These are phyloP conservation scores for Ophion obscuratus DNA, from an alignment of 2,888 invertebrate genomes.

Conservation along the genomic window DNA sequence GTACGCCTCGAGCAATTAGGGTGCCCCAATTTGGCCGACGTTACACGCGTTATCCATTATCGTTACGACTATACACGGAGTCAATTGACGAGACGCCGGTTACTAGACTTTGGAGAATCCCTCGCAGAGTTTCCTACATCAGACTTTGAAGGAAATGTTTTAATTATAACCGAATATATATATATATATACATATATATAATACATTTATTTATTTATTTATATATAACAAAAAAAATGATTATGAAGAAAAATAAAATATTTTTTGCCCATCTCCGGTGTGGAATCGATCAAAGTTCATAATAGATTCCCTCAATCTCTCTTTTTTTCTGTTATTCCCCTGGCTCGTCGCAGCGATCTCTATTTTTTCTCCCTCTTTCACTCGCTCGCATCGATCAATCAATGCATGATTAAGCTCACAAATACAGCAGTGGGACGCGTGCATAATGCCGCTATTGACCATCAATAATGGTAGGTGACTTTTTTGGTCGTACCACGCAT, in stretches of 20 bases:
- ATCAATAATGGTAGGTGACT: slow-evolving; percentile 73
- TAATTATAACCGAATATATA: slow-evolving; percentile 40
- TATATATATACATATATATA: neutral
- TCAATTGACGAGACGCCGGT: slow-evolving; percentile 63
- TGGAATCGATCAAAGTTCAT: slow-evolving; percentile 59
- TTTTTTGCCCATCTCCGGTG: slow-evolving; percentile 22
- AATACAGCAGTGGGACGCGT: slow-evolving; percentile 66
- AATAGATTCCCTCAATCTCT: slow-evolving; percentile 52
- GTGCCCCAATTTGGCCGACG: slow-evolving; percentile 63
- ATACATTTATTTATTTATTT: neutral
- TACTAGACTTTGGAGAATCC: slow-evolving; percentile 54
- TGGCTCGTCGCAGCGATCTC: slow-evolving; percentile 29
- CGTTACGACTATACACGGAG: slow-evolving; percentile 54
- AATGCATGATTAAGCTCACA: slow-evolving; percentile 66
- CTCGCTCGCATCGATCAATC: slow-evolving; percentile 69
- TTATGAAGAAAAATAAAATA: neutral
- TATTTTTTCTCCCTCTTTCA: slow-evolving; percentile 25
- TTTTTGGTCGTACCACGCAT: slow-evolving; percentile 60
- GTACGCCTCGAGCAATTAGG: slow-evolving; percentile 65
- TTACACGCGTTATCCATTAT: slow-evolving; percentile 69
- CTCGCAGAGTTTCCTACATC: slow-evolving; percentile 49
- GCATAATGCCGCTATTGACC: slow-evolving; percentile 75
- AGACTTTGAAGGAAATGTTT: slow-evolving; percentile 15
- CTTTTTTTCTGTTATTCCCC: slow-evolving; percentile 38
- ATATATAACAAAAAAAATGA: neutral